Conservation (phyloP, 2,888 invertebrate species). For the Tenthredo scrophulariae region DNA sequence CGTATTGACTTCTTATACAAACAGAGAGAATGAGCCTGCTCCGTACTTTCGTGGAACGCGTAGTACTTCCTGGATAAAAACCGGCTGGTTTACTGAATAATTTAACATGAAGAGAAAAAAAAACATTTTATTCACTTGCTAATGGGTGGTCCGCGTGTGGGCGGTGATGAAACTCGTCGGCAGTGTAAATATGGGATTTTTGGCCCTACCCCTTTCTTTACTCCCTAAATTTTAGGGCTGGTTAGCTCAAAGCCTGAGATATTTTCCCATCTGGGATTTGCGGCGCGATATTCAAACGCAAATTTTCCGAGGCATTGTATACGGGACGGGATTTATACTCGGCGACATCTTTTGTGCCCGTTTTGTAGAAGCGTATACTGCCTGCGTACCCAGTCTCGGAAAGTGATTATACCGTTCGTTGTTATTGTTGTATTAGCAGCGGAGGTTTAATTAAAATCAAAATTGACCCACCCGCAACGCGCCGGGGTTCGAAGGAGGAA, state of each 20-base stretch:
- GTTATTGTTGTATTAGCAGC: constrained; percentile 44
- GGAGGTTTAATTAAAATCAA: constrained; percentile 36
- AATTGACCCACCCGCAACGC: background rate
- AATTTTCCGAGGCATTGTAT: background rate
- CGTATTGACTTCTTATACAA: constrained; percentile 28
- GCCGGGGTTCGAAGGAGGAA: background rate
- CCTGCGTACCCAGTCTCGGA: background rate
- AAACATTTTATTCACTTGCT: background rate
- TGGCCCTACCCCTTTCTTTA: background rate
- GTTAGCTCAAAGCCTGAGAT: background rate
- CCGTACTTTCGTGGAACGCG: too few relatives aligned
- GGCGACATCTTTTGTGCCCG: background rate
- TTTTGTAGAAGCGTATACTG: background rate
- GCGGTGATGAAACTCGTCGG: background rate
- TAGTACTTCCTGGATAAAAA: background rate
- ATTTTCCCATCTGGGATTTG: constrained; percentile 17
- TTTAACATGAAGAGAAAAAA: background rate
- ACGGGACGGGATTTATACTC: background rate
- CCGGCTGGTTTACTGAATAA: background rate
- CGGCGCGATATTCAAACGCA: constrained; percentile 45
- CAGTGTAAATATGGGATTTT: background rate
- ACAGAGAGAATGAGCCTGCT: background rate
- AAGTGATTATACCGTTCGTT: constrained; percentile 33
- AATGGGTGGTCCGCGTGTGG: background rate
- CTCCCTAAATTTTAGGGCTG: too few relatives aligned